Evolutionary conservation across 2,797 vertebrate species (phyloP).

Genomic region (Esox masquinongy): DNA sequence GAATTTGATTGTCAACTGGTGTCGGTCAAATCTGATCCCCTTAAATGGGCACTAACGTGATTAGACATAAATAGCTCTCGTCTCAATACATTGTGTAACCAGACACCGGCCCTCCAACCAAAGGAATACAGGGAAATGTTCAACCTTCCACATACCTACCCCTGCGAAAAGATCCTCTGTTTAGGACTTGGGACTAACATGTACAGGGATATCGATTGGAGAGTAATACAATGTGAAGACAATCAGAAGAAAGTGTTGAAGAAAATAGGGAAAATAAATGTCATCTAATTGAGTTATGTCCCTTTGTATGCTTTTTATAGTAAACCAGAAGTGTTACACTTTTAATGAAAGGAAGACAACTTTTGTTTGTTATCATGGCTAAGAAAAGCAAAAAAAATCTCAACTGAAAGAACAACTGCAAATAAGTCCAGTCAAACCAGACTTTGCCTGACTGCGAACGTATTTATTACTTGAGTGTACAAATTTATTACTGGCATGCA

Average conservation of each 20-base stretch:
- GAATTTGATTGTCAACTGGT: conserved; percentile 68
- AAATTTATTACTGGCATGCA: conserved; percentile 23
- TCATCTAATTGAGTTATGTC: neutral
- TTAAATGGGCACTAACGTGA: conserved; percentile 75
- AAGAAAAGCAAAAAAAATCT: neutral
- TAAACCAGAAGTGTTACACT: neutral
- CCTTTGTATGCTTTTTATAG: neutral
- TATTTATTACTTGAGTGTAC: conserved; percentile 57
- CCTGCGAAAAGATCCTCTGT: conserved; percentile 29
- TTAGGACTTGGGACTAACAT: conserved; percentile 21
- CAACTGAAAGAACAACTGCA: neutral
- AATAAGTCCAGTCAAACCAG: neutral
- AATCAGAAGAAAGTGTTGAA: neutral
- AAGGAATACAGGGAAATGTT: conserved; percentile 36
- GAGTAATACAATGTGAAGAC: neutral
- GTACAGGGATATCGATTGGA: conserved; percentile 15
- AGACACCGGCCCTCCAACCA: conserved; percentile 53
- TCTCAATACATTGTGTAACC: conserved; percentile 66
- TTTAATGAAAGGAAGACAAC: neutral
- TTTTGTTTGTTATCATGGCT: neutral
- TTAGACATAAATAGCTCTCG: conserved; percentile 74
- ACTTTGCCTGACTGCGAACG: conserved; percentile 42
- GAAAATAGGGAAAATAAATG: neutral
- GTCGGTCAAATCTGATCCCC: conserved; percentile 68
- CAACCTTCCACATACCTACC: conserved; percentile 54